Conservation (phyloP, 2,113 vertebrate genomes). For the Neotragus moschatus region DNA sequence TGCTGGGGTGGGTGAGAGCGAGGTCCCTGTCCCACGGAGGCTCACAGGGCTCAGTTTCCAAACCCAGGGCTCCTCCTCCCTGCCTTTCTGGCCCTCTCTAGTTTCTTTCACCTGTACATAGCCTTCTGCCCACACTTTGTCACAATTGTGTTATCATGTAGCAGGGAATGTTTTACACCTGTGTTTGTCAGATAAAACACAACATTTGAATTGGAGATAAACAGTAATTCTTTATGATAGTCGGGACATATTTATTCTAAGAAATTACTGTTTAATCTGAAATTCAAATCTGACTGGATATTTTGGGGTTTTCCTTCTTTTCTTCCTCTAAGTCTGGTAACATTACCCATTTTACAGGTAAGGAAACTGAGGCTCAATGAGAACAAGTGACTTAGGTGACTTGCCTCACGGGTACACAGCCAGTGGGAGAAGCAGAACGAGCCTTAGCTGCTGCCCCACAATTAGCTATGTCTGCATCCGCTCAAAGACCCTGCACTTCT, state of each 20-base stretch:
- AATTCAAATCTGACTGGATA: not conserved
- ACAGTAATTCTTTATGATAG: not conserved
- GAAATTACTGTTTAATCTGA: not conserved
- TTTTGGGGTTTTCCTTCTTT: not conserved
- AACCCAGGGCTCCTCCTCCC: not conserved
- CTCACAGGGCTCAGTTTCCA: not conserved
- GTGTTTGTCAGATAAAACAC: not conserved
- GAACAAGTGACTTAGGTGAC: not conserved
- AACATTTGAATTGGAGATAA: not conserved
- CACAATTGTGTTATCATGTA: not conserved
- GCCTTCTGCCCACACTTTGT: not conserved
- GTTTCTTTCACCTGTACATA: not conserved
- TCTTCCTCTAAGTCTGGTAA: not conserved
- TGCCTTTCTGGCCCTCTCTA: not conserved
- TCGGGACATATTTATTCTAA: not conserved
- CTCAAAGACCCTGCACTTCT: not conserved
- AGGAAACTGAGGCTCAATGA: not conserved
- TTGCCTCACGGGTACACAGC: not conserved
- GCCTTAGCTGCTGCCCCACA: not conserved
- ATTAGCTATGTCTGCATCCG: not conserved
- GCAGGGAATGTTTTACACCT: not conserved
- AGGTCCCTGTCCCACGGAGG: not conserved
- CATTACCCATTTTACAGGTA: not conserved
- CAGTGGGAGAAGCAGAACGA: not conserved
- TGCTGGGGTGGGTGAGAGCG: rapidly evolving